Conservation (phyloP, 1,140 invertebrate genomes). For the Zaprionus ornatus region DNA sequence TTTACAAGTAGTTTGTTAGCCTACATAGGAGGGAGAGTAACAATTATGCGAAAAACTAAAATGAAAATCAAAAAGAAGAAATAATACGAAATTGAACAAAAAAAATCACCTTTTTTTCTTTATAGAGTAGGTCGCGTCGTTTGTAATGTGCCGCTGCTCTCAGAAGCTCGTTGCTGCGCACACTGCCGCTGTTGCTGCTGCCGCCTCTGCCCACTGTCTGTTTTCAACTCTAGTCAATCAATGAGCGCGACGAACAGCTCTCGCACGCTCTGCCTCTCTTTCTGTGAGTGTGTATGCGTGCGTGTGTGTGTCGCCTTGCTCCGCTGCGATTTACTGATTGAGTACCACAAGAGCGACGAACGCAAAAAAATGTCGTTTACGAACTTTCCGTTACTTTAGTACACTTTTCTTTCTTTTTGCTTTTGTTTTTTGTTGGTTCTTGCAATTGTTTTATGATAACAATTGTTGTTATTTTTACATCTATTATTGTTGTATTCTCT, state of each 20-base stretch:
- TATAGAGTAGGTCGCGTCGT: slow-evolving; percentile 70
- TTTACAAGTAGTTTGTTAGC: slow-evolving; percentile 50
- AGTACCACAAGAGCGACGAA: slow-evolving; percentile 28
- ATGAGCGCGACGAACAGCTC: slow-evolving; percentile 16
- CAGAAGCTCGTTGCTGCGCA: slow-evolving; percentile 19
- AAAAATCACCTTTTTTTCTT: slow-evolving; percentile 71
- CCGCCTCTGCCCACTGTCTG: slow-evolving; percentile 1
- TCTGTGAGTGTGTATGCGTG: background rate
- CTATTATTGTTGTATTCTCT: slow-evolving; percentile 11
- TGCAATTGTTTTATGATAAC: background rate
- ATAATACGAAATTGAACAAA: slow-evolving; percentile 59
- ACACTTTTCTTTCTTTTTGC: slow-evolving; percentile 45
- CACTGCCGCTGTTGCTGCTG: slow-evolving; percentile 6
- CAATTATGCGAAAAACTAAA: slow-evolving; percentile 61
- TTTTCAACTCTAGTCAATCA: slow-evolving; percentile 1
- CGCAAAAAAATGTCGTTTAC: slow-evolving; percentile 45
- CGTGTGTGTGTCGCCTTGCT: slow-evolving; percentile 9
- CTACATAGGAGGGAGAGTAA: slow-evolving; percentile 58
- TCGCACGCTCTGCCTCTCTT: background rate
- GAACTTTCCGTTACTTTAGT: slow-evolving; percentile 54
- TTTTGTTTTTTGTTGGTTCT: slow-evolving; percentile 27
- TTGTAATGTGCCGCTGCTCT: slow-evolving; percentile 45
- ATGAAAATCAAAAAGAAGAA: slow-evolving; percentile 52
- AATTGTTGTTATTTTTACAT: background rate
- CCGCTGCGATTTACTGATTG: slow-evolving; percentile 11